Evolutionary conservation across 2,113 vertebrate genomes (phyloP).

Genomic region (Anas platyrhynchos): DNA sequence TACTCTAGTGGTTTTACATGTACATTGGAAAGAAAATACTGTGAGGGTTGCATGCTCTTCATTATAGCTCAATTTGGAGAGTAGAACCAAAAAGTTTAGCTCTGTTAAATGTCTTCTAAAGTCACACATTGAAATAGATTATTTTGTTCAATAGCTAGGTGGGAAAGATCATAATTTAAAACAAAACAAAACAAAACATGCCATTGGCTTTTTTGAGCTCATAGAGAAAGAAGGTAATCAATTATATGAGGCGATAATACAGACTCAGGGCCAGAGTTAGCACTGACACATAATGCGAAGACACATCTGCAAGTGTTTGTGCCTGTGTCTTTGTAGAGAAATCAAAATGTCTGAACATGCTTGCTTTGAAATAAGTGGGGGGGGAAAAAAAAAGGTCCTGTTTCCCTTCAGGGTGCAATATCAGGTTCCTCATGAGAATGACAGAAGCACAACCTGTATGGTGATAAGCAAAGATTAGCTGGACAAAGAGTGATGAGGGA

Average conservation of each 20-base stretch:
- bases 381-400: not conserved
- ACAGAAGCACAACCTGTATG: not conserved
- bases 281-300: not conserved
- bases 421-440: not conserved
- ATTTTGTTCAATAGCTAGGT: not conserved
- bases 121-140: not conserved
- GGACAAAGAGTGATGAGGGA: not conserved
- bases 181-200: not conserved
- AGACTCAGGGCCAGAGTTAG: not conserved
- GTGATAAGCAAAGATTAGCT: not conserved
- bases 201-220: not conserved
- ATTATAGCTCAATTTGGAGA: not conserved
- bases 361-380: not conserved
- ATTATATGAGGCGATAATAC: not conserved
- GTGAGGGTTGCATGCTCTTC: not conserved
- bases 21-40: constrained; percentile 1
- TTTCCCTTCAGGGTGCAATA: not conserved
- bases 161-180: not conserved
- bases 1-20: constrained; percentile 3
- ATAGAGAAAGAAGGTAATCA: not conserved
- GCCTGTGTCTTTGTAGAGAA: not conserved
- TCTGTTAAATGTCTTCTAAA: constrained; percentile 23
- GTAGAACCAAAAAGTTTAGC: not conserved
- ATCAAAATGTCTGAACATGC: not conserved
- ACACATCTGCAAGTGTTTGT: not conserved